Base-by-base conservation (phyloP, 2,888 invertebrate species). In the Mythimna impura region DNA sequence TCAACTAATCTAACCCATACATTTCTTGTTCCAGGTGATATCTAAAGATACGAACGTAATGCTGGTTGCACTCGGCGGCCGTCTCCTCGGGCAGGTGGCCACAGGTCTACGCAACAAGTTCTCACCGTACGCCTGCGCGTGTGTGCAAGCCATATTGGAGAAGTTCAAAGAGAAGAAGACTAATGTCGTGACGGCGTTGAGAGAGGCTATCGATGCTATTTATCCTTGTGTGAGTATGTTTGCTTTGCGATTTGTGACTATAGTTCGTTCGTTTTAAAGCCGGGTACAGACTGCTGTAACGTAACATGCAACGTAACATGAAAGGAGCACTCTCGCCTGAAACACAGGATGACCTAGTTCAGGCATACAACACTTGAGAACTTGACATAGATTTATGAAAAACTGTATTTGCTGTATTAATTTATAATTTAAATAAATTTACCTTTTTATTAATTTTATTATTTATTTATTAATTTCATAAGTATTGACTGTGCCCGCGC, bases 111-210 rank as follows among this genome's bases (percentile, higher is more conserved):
- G 99, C 71, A 98, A 98, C 91, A 97, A 98, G 76, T 99, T 99
- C 94, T 97, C 97, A 14, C 97, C 98, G 0, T 99, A 99, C 94
- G 98, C 99, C 0, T 94, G 97, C 36, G 97, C 97, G 0, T 98
- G 98, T 86, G 95, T 98, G 1, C 97, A 98, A 12, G 96, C 98
- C 0, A 96, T 99, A 66, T 93, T 99, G 52, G 99, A 99, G 88
- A 99, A 99, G 94, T 99, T 99, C 91, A 99, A 99, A 89, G 99
- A 99, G 93, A 99, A 99, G 96, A 99, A 99, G 89, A 96, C 97
- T 3, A 98, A 97, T 89, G 99, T 99, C 1, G 99, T 99, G 0
- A 92, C 97, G 3, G 98, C 98, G 0, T 94, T 99, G 61, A 96
- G 98, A 69, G 99, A 99, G 76, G 98, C 99, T 8, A 97, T 98